Base-by-base conservation (phyloP, 2,113 vertebrate genomes). In the Numenius arquata region DNA sequence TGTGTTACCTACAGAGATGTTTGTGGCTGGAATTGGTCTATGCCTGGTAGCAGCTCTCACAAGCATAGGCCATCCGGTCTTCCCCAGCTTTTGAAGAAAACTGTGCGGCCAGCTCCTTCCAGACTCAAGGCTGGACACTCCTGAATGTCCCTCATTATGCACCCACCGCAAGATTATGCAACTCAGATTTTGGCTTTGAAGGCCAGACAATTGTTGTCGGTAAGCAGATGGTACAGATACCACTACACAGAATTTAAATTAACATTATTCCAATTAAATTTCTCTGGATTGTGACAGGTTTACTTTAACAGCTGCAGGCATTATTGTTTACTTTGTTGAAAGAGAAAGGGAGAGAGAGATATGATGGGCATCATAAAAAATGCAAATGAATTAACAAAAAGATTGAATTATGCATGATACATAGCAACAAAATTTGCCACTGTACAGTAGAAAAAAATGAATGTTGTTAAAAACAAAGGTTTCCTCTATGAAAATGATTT, bases 61-160 rank as follows among this genome's bases (percentile, higher is more conserved):
- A 32, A 38, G 17, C 1, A 0, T 32, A 59, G 23, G 27, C 40
- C 11, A 65, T 19, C 11, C 0, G 0, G 20, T 16, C 38, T 47
- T 88, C 9, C 14, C 11, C 34, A 52, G 20, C 25, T 65, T 78
- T 29, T 41, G 59, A 61, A 67, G 53, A 38, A 73, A 56, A 50
- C 11, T 38, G 7, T 41, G 27, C 15, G 47, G 8, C 45, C 66
- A 65, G 20, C 34, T 77, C 58, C 34, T 82, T 43, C 25, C 17
- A 59, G 29, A 65, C 34, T 30, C 40, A 72, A 78, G 18, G 58
- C 0, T 26, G 52, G 45, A 53, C 25, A 32, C 45, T 83, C 38
- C 43, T 66, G 65, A 53, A 59, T 1, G 0, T 5, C 38, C 14
- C 29, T 92, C 21, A 41, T 13, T 59, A 5, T n/a, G 25, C 72